Conservation (phyloP, 2,797 vertebrate species). For the Eulemur albifrons region DNA sequence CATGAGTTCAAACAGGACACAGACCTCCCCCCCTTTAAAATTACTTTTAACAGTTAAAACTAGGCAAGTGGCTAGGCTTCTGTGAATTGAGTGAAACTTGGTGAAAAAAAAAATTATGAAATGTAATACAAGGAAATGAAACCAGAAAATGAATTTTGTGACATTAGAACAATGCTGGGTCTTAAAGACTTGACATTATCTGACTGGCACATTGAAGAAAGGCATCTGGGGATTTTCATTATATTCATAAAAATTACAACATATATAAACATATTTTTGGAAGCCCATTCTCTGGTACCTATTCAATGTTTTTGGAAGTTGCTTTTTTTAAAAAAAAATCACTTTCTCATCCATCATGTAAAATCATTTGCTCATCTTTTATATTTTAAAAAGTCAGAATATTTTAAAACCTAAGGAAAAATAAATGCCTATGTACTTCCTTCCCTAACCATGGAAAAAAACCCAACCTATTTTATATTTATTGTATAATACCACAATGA, state of each 20-base stretch:
- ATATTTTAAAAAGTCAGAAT: background rate
- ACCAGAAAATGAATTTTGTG: background rate
- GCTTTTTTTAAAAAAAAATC: background rate
- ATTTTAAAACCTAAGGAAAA: slow-evolving; percentile 10
- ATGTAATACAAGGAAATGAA: slow-evolving; percentile 11
- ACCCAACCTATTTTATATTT: background rate
- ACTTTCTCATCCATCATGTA: slow-evolving; percentile 6
- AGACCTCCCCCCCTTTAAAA: background rate
- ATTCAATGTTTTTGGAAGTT: background rate
- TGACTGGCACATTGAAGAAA: background rate
- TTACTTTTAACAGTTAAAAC: slow-evolving; percentile 24
- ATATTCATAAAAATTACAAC: slow-evolving; percentile 18
- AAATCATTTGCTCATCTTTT: background rate
- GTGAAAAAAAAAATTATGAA: slow-evolving; percentile 17
- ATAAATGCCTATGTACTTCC: background rate
- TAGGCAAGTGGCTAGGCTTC: background rate
- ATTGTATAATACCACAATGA: background rate
- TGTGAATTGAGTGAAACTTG: background rate
- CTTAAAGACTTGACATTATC: background rate
- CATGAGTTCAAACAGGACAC: background rate
- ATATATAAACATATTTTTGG: background rate
- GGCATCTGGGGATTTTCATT: background rate
- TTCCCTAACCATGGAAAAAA: background rate
- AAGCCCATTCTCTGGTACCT: background rate
- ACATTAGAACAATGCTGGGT: background rate